Base-by-base conservation (phyloP, 2,113 vertebrate species). In the Numida meleagris region DNA sequence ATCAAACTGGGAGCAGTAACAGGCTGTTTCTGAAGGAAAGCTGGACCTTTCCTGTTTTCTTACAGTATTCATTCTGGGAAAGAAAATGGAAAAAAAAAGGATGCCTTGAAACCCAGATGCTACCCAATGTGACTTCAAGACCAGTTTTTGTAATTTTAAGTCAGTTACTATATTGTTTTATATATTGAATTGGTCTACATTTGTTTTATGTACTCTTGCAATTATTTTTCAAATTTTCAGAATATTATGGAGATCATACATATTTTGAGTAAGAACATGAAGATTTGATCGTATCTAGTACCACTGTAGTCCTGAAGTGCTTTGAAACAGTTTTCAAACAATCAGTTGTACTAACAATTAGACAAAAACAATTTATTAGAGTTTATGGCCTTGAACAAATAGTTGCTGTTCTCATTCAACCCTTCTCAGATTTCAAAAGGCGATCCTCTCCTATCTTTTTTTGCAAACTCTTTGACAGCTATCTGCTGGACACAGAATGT, bases 1-100 rank as follows among this genome's bases (percentile, higher is more conserved):
- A 96, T 95, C 93, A 92, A 90, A 92, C 92, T 95, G 84, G 95
- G 89, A 91, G 46, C 53, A 81, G 67, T 95, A 85, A 96, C 53
- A 84, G 73, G 34, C 82, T 92, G 58, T 71, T 55, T 97, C 93
- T 96, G 81, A 94, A 92, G 80, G 77, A 96, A 81, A 89, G 43
- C 75, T 94, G 57, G 70, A 94, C 51, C 42, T 96, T 96, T 97
- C 70, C 80, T 94, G 42, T 50, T 80, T 88, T 95, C 72, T 94
- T 95, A 86, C 86, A 91, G 82, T 86, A 68, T 84, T 93, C 40
- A n/a, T 94, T 92, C 77, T 92, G 74, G 66, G 79, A 96, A 96
- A 88, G 84, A 86, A 95, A 89, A 67, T 95, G 78, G 65, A 59
- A 90, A 87, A 59, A 88, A 55, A 55, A 86, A 91, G 24, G 46